These are phyloP conservation scores for Ardeotis arabs DNA, from an alignment of 2,113 vertebrate genomes.

Conservation along the genomic window DNA sequence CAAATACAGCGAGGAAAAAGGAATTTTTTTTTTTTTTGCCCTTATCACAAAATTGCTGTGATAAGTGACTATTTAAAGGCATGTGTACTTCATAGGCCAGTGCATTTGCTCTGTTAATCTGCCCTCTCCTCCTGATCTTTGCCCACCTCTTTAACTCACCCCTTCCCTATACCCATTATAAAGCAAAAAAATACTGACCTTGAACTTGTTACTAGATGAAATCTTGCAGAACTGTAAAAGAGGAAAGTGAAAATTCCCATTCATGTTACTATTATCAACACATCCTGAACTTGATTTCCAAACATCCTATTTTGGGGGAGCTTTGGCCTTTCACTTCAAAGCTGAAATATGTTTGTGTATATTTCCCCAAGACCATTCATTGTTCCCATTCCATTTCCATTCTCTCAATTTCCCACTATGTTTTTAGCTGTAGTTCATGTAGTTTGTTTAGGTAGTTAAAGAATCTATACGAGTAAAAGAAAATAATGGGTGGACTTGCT, in stretches of 20 bases:
- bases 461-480: not conserved
- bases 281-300: not conserved
- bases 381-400: not conserved
- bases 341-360: not conserved
- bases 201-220: not conserved
- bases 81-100: not conserved
- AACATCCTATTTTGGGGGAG: not conserved
- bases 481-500: not conserved
- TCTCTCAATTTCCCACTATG: accelerated
- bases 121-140: not conserved
- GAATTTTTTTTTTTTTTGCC: not conserved
- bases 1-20: accelerated
- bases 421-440: not conserved
- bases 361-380: not conserved
- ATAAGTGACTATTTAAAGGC: not conserved
- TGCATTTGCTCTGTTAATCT: not conserved
- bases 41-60: not conserved
- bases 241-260: no score
- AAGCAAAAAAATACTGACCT: not conserved
- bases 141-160: not conserved
- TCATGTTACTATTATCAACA: not conserved
- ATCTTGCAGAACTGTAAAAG: no score
- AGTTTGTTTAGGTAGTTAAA: not conserved
- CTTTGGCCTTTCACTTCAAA: not conserved
- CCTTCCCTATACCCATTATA: accelerated